A percentile compares a stretch with the other conserved stretches of the same genome.
Conservation (phyloP, 2,888 invertebrate genomes). For the Melinaea marsaeus region DNA sequence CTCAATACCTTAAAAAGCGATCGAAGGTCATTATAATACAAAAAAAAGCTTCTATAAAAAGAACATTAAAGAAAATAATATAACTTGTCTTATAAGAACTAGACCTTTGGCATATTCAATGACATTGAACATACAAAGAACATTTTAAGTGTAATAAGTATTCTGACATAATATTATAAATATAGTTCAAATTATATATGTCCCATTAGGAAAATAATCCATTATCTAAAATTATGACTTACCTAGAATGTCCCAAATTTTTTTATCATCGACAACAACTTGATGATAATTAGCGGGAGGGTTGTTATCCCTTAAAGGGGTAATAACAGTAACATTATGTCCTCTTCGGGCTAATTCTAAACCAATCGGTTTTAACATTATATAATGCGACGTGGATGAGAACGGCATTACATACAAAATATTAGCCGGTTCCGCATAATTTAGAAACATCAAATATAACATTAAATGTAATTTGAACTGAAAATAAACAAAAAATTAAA, state of each 20-base stretch:
- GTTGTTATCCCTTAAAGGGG: conserved; percentile 52
- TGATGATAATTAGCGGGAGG: conserved; percentile 61
- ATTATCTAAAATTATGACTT: conserved; percentile 28
- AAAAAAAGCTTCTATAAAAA: not conserved
- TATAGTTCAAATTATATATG: too few relatives aligned
- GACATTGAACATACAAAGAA: too few relatives aligned
- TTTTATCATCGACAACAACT: conserved; percentile 52
- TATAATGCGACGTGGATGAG: conserved; percentile 69
- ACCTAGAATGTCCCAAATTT: conserved; percentile 66
- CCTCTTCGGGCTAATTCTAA: conserved; percentile 70
- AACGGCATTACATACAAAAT: conserved; percentile 70
- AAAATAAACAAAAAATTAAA: conserved; percentile 12
- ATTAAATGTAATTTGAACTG: conserved; percentile 18
- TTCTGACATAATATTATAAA: too few relatives aligned
- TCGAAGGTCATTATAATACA: not conserved
- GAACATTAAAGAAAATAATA: not conserved
- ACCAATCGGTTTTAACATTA: conserved; percentile 65
- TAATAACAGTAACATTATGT: conserved; percentile 73
- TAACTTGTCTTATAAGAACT: too few relatives aligned
- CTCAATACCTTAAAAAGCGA: conserved; percentile 45
- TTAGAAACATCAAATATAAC: not conserved
- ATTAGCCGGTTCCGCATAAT: conserved; percentile 46
- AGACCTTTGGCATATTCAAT: too few relatives aligned
- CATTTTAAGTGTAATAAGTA: too few relatives aligned
- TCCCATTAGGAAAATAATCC: not conserved